Base-by-base conservation (phyloP, 2,888 invertebrate species). In the Drosophila gaucha region DNA sequence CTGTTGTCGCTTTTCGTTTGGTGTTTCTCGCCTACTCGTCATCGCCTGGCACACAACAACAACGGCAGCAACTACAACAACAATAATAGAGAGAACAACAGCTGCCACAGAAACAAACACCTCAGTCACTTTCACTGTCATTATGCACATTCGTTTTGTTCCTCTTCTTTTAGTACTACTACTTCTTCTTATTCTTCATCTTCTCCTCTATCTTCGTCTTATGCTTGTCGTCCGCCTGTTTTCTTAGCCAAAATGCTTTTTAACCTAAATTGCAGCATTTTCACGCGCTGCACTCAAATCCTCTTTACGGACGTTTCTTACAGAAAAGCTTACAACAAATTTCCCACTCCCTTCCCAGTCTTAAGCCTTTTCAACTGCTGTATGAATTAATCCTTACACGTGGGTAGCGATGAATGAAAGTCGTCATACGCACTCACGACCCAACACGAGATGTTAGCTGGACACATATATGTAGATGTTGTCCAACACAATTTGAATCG, bases 231-330 rank as follows among this genome's bases (percentile, higher is more conserved):
- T 38, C 41, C 52, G 35, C 47, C 18, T 47, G 63, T 58, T 60
- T 67, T 74, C 74, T 76, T 59, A 59, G 57, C 67, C 78, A 66
- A 78, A 84, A 74, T 76, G 83, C 63, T 72, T 83, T 75, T 80
- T 83, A 80, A 64, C 83, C 80, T 65, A 80, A 76, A 80, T 83
- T 72, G 51, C 57, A 64, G 59, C 56, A 56, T 77, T 77, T 70
- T 65, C 67, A 65, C 63, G 67, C 58, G 65, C 50, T 65, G 70
- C 78, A 65, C 70, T 77, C 49, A 51, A 80, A 80, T 74, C 67
- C 63, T 74, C 78, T 77, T 70, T 67, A 38, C 59, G 33, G 33
- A 31, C 65, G 55, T 57, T 52, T 33, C 56, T 54, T 44, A 47
- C 55, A 59, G 54, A 55, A 24, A 24, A 24, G n/a, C n/a, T n/a